Conservation (phyloP, 2,797 vertebrate species). For the Rhinogobio ventralis region DNA sequence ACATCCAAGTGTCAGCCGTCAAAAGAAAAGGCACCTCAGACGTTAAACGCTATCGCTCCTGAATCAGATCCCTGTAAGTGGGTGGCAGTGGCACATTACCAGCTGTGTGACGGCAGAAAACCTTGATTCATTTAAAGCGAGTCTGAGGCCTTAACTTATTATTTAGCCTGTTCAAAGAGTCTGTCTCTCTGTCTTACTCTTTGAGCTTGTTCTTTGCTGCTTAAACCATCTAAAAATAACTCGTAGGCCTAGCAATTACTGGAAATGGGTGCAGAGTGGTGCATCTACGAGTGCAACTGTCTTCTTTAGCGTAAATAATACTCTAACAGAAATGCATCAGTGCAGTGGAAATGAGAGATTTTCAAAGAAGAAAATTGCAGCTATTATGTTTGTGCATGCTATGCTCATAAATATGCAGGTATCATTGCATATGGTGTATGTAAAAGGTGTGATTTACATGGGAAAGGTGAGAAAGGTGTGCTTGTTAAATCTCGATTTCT, state of each 20-base stretch:
- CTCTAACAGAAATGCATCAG: conserved; percentile 32
- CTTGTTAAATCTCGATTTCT: neutral
- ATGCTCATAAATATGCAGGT: conserved; percentile 29
- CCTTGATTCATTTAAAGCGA: conserved; percentile 58
- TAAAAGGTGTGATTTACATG: neutral
- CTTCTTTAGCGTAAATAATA: conserved; percentile 49
- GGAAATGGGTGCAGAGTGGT: conserved; percentile 57
- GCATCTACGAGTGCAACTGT: conserved; percentile 53
- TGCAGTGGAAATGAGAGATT: conserved; percentile 27
- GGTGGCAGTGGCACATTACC: conserved; percentile 43
- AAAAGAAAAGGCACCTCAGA: conserved; percentile 23
- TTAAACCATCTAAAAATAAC: conserved; percentile 67
- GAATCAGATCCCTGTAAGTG: conserved; percentile 53
- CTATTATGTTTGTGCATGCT: conserved; percentile 16
- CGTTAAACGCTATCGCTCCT: conserved; percentile 30
- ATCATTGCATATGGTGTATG: neutral
- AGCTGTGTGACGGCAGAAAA: conserved; percentile 57
- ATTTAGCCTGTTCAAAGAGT: conserved; percentile 46
- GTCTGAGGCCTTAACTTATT: conserved; percentile 49
- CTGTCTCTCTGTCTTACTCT: conserved; percentile 39
- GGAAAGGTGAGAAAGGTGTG: neutral
- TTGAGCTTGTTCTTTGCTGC: conserved; percentile 56
- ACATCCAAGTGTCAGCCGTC: conserved; percentile 20
- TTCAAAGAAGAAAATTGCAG: conserved; percentile 10
- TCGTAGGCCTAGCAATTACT: conserved; percentile 63